Base-by-base conservation (phyloP, 2,797 vertebrate genomes). In the Spizella passerina region DNA sequence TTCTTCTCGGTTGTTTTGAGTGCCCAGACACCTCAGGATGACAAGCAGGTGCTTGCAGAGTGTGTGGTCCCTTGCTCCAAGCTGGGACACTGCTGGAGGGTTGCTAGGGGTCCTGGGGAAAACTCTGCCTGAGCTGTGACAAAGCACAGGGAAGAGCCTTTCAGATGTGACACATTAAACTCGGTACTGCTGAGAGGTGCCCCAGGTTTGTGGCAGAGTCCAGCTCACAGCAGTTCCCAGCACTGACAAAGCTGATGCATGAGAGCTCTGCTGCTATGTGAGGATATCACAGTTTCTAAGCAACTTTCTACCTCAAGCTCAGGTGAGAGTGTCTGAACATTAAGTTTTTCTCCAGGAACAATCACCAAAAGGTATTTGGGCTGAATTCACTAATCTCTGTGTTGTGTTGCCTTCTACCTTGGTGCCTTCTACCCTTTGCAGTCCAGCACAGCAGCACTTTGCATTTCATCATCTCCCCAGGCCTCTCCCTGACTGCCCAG, bases 41-140 rank as follows among this genome's bases (percentile, higher is more conserved):
- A 85, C 61, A 56, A 59, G 59, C 88, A 96, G 75, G 86, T 93
- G 84, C 76, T 61, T 83, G 61, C 78, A 91, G 86, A 64, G 41
- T 61, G 68, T 69, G 60, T 12, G 3, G 72, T 72, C 68, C 78
- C 55, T 79, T 49, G 20, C 36, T 87, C 34, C 4, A 5, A 71
- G 22, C 14, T 53, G 46, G 46, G 71, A 77, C 46, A 38, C 24
- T 3, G 2, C 59, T 60, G 77, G 38, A 76, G 44, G 24, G 11
- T 34, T 39, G 14, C 27, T 46, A 10, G 11, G 22, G 10, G 7
- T 53, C 57, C 36, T 71, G 49, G 43, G 24, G 39, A 50, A 94
- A 73, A 36, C 27, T 52, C 52, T 80, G 34, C 46, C 29, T 20
- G 32, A 78, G 63, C 34, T 30, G n/a, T 18, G 43, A 46, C 24